A percentile compares a stretch with the other conserved stretches of the same genome.
Conservation (phyloP, 2,113 vertebrate species). For the Peromyscus maniculatus region DNA sequence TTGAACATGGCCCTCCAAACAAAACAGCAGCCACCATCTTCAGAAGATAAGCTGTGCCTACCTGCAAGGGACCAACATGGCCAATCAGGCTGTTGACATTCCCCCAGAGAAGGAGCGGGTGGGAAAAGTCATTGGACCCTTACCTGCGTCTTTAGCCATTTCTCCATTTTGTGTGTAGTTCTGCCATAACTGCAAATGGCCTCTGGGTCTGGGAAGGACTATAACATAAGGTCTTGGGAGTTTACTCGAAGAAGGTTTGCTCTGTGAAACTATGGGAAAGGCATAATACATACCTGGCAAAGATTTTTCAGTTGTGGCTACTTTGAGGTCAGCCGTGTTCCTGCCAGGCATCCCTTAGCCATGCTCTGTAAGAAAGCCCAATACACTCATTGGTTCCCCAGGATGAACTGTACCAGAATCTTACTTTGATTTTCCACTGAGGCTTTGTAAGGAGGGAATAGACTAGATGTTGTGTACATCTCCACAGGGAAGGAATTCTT, state of each 20-base stretch:
- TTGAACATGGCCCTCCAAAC: not conserved
- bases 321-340: not conserved
- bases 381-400: not conserved
- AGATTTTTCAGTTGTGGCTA: not conserved
- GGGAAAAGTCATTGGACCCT: not conserved
- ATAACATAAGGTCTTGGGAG: no score
- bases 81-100: no score
- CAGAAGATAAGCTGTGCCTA: not conserved
- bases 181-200: not conserved
- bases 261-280: not conserved
- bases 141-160: not conserved
- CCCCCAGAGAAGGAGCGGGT: no score
- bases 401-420: not conserved
- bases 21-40: not conserved
- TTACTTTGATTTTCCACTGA: not conserved
- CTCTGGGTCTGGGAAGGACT: not conserved
- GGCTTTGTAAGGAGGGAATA: not conserved
- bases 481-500: not conserved
- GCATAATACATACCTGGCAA: not conserved
- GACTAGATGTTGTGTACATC: not conserved
- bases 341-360: not conserved
- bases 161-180: not conserved
- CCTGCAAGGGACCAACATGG: not conserved
- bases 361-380: not conserved
- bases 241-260: not conserved